Conservation (phyloP, 2,113 vertebrate genomes). For the Monarcha castaneiventris region DNA sequence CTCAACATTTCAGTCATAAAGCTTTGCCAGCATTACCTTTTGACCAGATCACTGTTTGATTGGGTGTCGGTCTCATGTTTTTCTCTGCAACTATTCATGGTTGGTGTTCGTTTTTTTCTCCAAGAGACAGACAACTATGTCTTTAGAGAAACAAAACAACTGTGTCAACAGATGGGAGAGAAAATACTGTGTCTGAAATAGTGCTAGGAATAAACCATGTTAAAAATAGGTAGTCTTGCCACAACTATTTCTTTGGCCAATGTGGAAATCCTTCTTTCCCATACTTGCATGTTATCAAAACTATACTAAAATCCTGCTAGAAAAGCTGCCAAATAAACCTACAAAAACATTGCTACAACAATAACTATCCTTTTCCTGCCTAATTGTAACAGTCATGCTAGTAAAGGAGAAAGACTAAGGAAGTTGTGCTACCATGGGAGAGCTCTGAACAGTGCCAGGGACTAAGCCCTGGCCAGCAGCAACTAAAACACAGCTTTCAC, state of each 20-base stretch:
- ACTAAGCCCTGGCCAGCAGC: not conserved
- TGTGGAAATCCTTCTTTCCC: constrained; percentile 28
- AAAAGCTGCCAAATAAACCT: not conserved
- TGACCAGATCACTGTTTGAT: not conserved
- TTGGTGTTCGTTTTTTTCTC: not conserved
- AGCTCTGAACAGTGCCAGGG: not conserved
- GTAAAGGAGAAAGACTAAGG: not conserved
- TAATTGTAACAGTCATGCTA: not conserved
- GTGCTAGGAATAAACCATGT: constrained; percentile 27
- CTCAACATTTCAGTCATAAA: not conserved
- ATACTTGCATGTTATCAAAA: not conserved
- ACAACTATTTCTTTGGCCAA: constrained; percentile 22
- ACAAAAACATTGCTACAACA: not conserved
- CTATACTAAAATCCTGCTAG: not conserved
- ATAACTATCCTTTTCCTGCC: not conserved
- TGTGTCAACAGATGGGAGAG: constrained; percentile 58
- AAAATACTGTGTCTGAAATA: constrained; percentile 52
- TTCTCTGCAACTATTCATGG: not conserved
- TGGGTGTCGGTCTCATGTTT: not conserved
- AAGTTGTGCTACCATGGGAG: not conserved
- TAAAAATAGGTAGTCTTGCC: constrained; percentile 67
- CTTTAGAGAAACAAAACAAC: constrained; percentile 57
- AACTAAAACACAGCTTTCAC: not conserved
- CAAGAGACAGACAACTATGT: not conserved
- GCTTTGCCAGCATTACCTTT: not conserved